These are phyloP conservation scores for Siderastrea siderea DNA, from an alignment of 92 coral and sea anemone genomes.

Conservation along the genomic window DNA sequence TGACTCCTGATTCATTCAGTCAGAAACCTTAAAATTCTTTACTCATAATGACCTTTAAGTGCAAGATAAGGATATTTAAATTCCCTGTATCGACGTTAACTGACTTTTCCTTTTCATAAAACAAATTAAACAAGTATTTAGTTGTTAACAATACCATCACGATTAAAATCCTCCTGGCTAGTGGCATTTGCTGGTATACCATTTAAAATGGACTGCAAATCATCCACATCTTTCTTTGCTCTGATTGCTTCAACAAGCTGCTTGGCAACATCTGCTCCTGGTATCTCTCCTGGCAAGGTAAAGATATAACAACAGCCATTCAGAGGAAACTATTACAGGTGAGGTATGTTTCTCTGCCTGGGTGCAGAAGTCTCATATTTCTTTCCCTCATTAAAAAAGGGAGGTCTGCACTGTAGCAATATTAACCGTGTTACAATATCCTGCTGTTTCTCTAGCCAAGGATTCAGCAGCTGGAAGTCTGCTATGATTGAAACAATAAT, in stretches of 20 bases:
- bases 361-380: neutral
- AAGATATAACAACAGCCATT: neutral
- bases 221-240: conserved; percentile 94
- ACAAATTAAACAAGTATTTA: neutral
- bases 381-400: neutral
- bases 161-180: conserved; percentile 33
- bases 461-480: no score
- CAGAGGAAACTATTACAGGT: neutral
- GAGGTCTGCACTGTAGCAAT: neutral
- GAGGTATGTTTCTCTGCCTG: neutral
- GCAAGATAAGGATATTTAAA: no score
- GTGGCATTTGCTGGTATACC: conserved; percentile 80
- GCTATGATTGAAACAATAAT: no score
- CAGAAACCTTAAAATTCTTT: no score
- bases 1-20: no score
- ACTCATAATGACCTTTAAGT: no score
- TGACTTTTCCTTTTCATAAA: neutral
- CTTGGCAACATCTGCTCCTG: conserved; percentile 93
- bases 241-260: conserved; percentile 89
- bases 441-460: no score
- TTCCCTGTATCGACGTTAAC: no score
- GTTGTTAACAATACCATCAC: conserved; percentile 21
- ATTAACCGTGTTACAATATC: neutral
- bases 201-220: conserved; percentile 86
- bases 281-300: conserved; percentile 66